A percentile compares a stretch with the other conserved stretches of the same genome.
phyloP scores from a whole-genome alignment of 2,888 invertebrate species.

The Pimpla rufipes region DNA sequence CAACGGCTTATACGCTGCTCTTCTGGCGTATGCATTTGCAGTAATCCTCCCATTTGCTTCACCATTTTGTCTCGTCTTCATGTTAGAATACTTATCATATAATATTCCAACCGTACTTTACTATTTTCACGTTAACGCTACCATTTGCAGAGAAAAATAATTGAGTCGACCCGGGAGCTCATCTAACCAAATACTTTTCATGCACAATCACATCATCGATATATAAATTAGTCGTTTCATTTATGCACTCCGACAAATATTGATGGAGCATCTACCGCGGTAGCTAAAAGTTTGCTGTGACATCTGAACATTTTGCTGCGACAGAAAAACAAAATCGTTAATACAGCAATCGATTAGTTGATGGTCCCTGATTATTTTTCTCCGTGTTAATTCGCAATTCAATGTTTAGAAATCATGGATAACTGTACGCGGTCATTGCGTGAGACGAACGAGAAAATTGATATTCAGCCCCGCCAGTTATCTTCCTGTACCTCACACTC shows the following conservation, averaged over 20 bases:
- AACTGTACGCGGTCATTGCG: not conserved
- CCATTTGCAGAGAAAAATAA: not conserved
- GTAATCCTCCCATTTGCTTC: not conserved
- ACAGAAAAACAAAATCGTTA: too few species aligned
- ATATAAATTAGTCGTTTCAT: not conserved
- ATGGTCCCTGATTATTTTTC: too few species aligned
- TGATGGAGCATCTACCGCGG: too few species aligned
- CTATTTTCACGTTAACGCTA: too few species aligned
- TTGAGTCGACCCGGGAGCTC: not conserved
- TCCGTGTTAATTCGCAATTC: too few species aligned
- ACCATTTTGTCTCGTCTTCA: not conserved
- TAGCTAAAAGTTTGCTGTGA: too few species aligned
- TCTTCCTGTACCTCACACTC: constrained; percentile 2
- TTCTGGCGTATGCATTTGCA: constrained; percentile 4
- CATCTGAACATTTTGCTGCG: too few species aligned
- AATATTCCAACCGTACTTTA: not conserved
- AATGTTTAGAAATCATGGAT: not conserved
- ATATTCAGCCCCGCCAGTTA: not conserved
- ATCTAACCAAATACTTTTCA: too few species aligned
- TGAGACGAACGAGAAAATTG: constrained; percentile 2
- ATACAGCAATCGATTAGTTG: too few species aligned
- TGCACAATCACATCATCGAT: not conserved
- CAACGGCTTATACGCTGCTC: not conserved
- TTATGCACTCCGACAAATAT: too few species aligned
- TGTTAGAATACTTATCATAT: not conserved